These are phyloP conservation scores for Etheostoma perlongum DNA, from an alignment of 2,797 vertebrate species.

Conservation along the genomic window DNA sequence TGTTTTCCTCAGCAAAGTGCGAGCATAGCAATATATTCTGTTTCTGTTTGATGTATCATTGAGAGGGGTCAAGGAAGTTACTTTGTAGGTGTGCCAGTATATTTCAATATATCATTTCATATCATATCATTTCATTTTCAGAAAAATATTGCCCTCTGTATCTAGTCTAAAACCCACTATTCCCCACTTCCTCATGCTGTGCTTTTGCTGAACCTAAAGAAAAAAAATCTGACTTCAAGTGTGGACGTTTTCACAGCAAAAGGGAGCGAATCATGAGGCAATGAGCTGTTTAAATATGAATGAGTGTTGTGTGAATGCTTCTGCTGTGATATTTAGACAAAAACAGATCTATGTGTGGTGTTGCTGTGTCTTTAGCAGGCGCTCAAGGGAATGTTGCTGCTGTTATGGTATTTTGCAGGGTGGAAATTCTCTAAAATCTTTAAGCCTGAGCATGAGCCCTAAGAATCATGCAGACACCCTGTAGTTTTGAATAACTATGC, in stretches of 20 bases:
- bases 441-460: conserved; percentile 19
- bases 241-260: conserved; percentile 24
- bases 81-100: conserved; percentile 31
- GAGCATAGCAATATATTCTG: conserved; percentile 20
- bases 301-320: conserved; percentile 65
- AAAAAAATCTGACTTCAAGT: conserved; percentile 28
- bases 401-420: conserved; percentile 26
- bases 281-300: conserved; percentile 72
- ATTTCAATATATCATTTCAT: not conserved
- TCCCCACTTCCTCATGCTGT: conserved; percentile 32
- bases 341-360: conserved; percentile 47
- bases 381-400: conserved; percentile 40
- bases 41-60: conserved; percentile 42
- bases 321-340: conserved; percentile 62
- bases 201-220: conserved; percentile 48
- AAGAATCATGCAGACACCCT: conserved; percentile 24
- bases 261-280: conserved; percentile 36
- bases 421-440: conserved; percentile 49
- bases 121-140: not conserved
- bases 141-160: conserved; percentile 17
- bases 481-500: not conserved
- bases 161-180: conserved; percentile 8
- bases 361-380: conserved; percentile 25
- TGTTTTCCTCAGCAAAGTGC: conserved; percentile 35
- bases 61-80: conserved; percentile 36